Percentiles rank a stretch among this genome's conserved stretches.
phyloP scores from a whole-genome alignment of 2,888 invertebrate genomes.

The Melanostoma scalare region DNA sequence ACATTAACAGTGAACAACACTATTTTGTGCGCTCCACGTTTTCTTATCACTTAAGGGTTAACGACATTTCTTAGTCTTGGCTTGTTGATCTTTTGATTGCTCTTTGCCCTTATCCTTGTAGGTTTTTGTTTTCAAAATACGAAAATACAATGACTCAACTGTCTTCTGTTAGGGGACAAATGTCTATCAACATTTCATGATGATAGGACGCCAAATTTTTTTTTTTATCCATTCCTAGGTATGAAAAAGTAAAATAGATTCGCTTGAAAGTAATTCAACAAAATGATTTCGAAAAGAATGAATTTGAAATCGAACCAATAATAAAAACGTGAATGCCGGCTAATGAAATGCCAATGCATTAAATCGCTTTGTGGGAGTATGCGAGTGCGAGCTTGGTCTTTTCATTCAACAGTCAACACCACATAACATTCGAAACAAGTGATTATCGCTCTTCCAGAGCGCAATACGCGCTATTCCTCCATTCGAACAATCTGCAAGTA shows the following conservation, averaged over 20 bases:
- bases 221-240: not conserved
- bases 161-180: no score
- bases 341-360: slow-evolving; percentile 27
- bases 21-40: slow-evolving; percentile 26
- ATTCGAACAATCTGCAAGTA: slow-evolving; percentile 35
- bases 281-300: not conserved
- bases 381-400: not conserved
- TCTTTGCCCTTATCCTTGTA: not conserved
- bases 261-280: slow-evolving; percentile 17
- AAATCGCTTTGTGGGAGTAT: slow-evolving; percentile 29
- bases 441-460: slow-evolving; percentile 39
- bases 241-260: not conserved
- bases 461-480: slow-evolving; percentile 1
- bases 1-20: slow-evolving; percentile 21
- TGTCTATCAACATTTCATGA: no score
- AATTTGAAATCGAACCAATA: slow-evolving; percentile 12
- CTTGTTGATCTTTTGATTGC: slow-evolving; percentile 22
- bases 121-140: not conserved
- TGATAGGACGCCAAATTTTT: not conserved
- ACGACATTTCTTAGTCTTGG: slow-evolving; percentile 49
- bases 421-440: slow-evolving; percentile 32
- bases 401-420: slow-evolving; percentile 3
- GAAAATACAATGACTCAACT: no score
- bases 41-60: slow-evolving; percentile 59
- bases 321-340: slow-evolving; percentile 34